A percentile compares a stretch with the other conserved stretches of the same genome.
These are phyloP conservation scores for Musca domestica DNA, from an alignment of 1,140 invertebrate genomes.

Conservation along the genomic window DNA sequence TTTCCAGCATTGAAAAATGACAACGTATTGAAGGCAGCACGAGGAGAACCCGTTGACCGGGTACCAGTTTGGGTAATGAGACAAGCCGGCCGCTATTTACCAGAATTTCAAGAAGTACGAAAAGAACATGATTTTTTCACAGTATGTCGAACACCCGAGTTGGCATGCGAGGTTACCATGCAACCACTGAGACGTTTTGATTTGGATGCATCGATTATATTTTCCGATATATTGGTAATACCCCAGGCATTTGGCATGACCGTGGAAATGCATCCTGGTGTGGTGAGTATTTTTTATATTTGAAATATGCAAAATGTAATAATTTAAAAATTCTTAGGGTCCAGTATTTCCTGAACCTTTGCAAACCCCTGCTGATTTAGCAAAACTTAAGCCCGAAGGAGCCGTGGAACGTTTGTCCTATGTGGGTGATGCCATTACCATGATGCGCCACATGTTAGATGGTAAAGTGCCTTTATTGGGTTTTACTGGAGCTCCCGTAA, in stretches of 20 bases:
- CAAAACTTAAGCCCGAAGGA: slow-evolving; percentile 67
- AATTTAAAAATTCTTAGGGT: slow-evolving; percentile 69
- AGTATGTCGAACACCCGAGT: slow-evolving; percentile 82
- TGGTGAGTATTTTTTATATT: slow-evolving; percentile 53
- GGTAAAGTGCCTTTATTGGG: slow-evolving; percentile 93
- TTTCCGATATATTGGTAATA: slow-evolving; percentile 96
- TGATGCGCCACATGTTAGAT: slow-evolving; percentile 84
- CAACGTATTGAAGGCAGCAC: slow-evolving; percentile 78
- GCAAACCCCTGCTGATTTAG: slow-evolving; percentile 68
- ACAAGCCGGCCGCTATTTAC: slow-evolving; percentile 94
- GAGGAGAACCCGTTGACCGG: slow-evolving; percentile 79
- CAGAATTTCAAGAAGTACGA: slow-evolving; percentile 73
- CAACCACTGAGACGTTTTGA: slow-evolving; percentile 86
- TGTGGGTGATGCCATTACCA: slow-evolving; percentile 90
- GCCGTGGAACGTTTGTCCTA: slow-evolving; percentile 78
- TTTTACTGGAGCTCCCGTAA: slow-evolving; percentile 89
- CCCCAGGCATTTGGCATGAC: slow-evolving; percentile 92
- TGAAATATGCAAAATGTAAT: too few species aligned
- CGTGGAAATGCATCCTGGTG: slow-evolving; percentile 87
- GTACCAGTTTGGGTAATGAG: slow-evolving; percentile 99
- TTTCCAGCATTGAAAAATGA: slow-evolving; percentile 93
- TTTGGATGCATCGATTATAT: slow-evolving; percentile 96
- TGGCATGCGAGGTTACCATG: slow-evolving; percentile 91
- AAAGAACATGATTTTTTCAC: slow-evolving; percentile 89
- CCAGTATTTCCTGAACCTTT: slow-evolving; percentile 88